These are phyloP conservation scores for Muschampia plurimacula DNA, from an alignment of 2,888 invertebrate genomes.

Conservation along the genomic window DNA sequence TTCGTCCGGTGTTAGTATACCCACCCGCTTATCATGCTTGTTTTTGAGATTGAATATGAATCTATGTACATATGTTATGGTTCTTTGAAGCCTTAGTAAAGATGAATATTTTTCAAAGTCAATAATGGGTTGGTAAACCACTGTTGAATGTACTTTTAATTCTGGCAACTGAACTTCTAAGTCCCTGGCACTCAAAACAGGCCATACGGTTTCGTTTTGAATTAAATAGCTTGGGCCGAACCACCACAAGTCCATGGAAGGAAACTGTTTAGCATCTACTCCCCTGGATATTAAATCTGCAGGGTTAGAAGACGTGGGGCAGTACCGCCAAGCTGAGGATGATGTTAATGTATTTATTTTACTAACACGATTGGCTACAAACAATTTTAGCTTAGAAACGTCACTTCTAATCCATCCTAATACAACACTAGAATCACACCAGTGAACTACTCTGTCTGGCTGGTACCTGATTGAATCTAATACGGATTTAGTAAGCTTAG, in stretches of 20 bases:
- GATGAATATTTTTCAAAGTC: neutral
- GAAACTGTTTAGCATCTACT: too few species aligned
- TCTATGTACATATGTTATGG: neutral
- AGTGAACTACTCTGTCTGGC: neutral
- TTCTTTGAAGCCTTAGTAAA: neutral
- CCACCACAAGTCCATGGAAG: too few species aligned
- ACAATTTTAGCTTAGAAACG: neutral
- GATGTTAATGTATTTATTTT: neutral
- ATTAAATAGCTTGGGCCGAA: neutral
- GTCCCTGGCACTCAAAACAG: too few species aligned
- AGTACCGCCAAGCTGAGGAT: too few species aligned
- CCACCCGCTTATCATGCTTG: neutral
- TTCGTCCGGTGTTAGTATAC: neutral
- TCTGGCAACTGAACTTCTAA: too few species aligned
- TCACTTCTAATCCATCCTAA: neutral
- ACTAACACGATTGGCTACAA: neutral
- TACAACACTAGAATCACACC: neutral
- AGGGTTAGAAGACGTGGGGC: too few species aligned
- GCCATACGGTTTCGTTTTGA: too few species aligned
- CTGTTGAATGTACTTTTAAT: neutral
- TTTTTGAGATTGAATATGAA: neutral
- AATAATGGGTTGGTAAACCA: too few species aligned
- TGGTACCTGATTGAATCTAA: neutral
- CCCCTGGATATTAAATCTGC: too few species aligned
- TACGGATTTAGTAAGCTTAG: neutral